Percentiles rank a stretch among this genome's conserved stretches.
Evolutionary conservation across 2,888 invertebrate genomes (phyloP).

Genomic region (Rhorus exstirpatorius): DNA sequence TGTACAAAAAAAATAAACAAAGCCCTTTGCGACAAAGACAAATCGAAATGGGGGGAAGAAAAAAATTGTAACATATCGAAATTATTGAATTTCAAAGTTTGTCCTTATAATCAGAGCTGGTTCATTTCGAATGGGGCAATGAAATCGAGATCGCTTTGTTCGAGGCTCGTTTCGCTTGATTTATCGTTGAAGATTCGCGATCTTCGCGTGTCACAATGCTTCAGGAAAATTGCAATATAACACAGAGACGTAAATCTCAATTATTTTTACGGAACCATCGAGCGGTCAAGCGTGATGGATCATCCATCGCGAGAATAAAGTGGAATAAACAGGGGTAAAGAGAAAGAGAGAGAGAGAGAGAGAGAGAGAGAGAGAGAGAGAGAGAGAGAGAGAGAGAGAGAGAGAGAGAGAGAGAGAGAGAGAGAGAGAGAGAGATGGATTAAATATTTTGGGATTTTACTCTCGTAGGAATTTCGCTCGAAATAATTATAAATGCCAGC

Average conservation of each 20-base stretch:
- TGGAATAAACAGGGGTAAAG: no score
- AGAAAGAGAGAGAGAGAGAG: no score
- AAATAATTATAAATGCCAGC: conserved; percentile 31
- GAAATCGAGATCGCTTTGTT: conserved; percentile 36
- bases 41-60: no score
- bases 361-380: no score
- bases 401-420: no score
- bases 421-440: not conserved
- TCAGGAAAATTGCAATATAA: conserved; percentile 22
- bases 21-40: no score
- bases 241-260: conserved; percentile 37
- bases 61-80: no score
- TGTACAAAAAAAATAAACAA: no score
- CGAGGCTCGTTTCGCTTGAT: conserved; percentile 38
- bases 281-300: conserved; percentile 14
- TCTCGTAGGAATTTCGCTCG: conserved; percentile 24
- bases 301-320: not conserved
- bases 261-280: conserved; percentile 5
- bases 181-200: conserved; percentile 29
- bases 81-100: no score
- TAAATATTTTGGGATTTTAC: conserved; percentile 34
- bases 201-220: conserved; percentile 9
- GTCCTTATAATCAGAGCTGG: not conserved
- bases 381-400: no score
- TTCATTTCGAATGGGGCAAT: not conserved